Evolutionary conservation across 2,113 vertebrate species (phyloP), one percentile per base, ranked within the genome.

Genomic region (Solea solea): DNA sequence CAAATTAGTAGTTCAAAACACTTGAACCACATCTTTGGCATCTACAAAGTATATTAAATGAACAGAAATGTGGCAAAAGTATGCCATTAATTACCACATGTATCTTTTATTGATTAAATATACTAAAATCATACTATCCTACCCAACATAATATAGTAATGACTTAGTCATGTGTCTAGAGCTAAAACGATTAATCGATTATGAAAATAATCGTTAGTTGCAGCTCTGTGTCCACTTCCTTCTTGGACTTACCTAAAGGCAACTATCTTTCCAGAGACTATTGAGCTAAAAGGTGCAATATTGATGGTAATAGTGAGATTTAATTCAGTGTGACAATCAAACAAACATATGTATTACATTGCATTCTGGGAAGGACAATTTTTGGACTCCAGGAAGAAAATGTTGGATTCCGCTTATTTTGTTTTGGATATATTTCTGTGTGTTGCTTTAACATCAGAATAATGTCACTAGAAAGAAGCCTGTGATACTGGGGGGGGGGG

Each of bases 381-480:
- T 51, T 69, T 52, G 56, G 53, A 80, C 72, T 52, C 39, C 10
- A 0, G 12, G 13, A 60, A 45, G 0, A 51, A 46, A 45, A 4
- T 44, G 11, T 3, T 62, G 45, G 0, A 50, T 39, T 25, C 25
- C 48, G 13, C 25, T 11, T 7, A n/a, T 42, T 51, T 39, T 61
- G 10, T 53, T 16, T 3, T 51, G 53, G 4, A 58, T 49, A 42
- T 50, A 1, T 42, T 50, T 14, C 2, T 13, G 40, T 63, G 5
- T 34, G 66, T 67, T 64, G 73, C 62, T 63, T 16, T 8, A 70
- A 66, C 45, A 54, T 76, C 56, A 55, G 9, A 56, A n/a, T 51
- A 57, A 53, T 71, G 72, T 65, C 25, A 59, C 44, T 69, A 42
- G 9, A 70, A 78, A 72, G 67, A 58, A 34, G 70, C 58, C 56